Evolutionary conservation across 1,140 invertebrate species (phyloP).

Genomic region (Paramacrobiotus metropolitanus): DNA sequence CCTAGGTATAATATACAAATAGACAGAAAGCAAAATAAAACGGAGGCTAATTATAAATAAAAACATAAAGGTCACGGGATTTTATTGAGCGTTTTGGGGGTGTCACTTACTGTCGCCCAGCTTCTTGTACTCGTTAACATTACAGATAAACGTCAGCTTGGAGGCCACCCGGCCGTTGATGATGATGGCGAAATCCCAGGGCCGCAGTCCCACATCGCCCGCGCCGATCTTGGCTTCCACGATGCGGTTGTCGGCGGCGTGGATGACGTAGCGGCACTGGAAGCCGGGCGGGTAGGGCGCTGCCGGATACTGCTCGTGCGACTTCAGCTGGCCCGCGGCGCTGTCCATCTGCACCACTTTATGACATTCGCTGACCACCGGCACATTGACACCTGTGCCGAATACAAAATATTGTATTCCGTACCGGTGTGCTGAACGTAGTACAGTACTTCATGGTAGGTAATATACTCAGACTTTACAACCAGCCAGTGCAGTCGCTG

Average conservation of each 20-base stretch:
- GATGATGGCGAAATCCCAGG: background rate
- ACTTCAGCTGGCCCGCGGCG: background rate
- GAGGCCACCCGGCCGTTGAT: background rate
- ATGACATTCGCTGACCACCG: background rate
- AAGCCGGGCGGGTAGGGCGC: background rate
- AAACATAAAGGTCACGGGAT: no score
- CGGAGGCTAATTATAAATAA: no score
- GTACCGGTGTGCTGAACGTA: no score
- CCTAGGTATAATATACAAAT: no score
- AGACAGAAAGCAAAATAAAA: no score
- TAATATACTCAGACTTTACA: no score
- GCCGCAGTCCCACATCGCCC: background rate
- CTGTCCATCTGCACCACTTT: background rate
- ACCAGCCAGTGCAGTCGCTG: no score
- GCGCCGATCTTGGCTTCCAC: background rate
- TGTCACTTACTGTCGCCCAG: background rate
- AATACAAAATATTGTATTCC: no score
- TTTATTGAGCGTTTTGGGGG: no score
- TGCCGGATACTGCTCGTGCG: background rate
- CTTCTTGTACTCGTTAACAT: background rate
- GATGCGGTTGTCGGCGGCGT: background rate
- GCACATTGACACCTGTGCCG: slow-evolving; percentile 3
- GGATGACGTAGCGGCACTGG: background rate
- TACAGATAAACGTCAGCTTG: background rate
- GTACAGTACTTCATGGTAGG: no score